Evolutionary conservation across 2,888 invertebrate genomes (phyloP), one percentile per base, ranked within the genome.

Genomic region (Drosophila villosipedis): DNA sequence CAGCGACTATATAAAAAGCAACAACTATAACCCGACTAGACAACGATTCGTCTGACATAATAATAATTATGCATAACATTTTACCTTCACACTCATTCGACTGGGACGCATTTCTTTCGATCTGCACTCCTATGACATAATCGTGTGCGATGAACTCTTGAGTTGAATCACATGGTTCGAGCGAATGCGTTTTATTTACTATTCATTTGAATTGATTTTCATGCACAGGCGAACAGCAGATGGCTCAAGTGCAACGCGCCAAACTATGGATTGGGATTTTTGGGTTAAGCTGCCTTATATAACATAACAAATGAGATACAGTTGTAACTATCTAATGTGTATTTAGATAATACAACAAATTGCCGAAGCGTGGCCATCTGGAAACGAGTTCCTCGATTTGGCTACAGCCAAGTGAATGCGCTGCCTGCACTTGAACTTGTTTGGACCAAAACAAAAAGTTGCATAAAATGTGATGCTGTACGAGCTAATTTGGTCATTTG

Each of bases 381-480:
- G 57, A 80, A 85, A 87, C 84, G 55, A 71, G 88, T 85, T 85
- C 80, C 33, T 10, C 37, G 37, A 33, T 63, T 75, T 66, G 68
- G 59, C 43, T 19, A 28, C 16, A 50, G 50, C 19, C 25, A 73
- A 58, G 68, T 86, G 82, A 84, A 80, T 77, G 68, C 59, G 59
- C 31, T 33, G 53, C 39, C 65, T 90, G 91, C 91, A 89, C 87
- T 88, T 88, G 91, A 88, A 88, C 87, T 88, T 90, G 91, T 83
- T 86, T 74, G 50, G 39, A 39, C 57, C 49, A 69, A 55, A 70
- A 75, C 63, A 63, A 73, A 30, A 28, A 12, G 68, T 85, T 89
- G 90, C 87, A 85, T 84, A 89, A 84, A 72, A 61, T 12, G 47
- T 25, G 16, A 16, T 30, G 22, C 55, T 22, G 69, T 37, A 28